These are phyloP conservation scores for Heterotilapia buettikoferi DNA, from an alignment of 2,113 vertebrate species.

Conservation along the genomic window DNA sequence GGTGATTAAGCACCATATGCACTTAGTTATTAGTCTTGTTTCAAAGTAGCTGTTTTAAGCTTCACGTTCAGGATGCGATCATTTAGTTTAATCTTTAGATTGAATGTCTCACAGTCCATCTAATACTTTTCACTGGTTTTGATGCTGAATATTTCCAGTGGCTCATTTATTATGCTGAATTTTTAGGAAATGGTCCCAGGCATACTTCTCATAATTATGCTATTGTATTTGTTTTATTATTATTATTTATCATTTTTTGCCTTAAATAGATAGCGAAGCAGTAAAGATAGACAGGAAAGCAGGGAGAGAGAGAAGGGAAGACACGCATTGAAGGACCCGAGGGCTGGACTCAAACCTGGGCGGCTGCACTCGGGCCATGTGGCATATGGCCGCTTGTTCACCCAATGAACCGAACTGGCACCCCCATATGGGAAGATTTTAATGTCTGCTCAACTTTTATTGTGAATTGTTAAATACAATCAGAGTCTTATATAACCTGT, in stretches of 20 bases:
- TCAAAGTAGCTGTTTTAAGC: not conserved
- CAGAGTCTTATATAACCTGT: fast-evolving
- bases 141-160: not conserved
- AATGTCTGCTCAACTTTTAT: not conserved
- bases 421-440: not conserved
- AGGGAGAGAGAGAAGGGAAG: not conserved
- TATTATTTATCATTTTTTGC: not conserved
- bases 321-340: not conserved
- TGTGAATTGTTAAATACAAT: not conserved
- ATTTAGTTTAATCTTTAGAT: not conserved
- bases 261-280: not conserved
- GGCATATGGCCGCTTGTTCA: not conserved
- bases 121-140: not conserved
- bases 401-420: not conserved
- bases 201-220: not conserved
- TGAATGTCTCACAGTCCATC: not conserved
- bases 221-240: not conserved
- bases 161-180: not conserved
- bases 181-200: too few relatives aligned
- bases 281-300: not conserved
- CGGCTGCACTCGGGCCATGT: not conserved
- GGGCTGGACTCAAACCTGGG: not conserved
- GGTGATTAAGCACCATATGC: not conserved
- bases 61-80: not conserved
- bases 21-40: not conserved